Evolutionary conservation across 2,888 invertebrate species (phyloP), one percentile per base, ranked within the genome.

Genomic region (Elegia similella): DNA sequence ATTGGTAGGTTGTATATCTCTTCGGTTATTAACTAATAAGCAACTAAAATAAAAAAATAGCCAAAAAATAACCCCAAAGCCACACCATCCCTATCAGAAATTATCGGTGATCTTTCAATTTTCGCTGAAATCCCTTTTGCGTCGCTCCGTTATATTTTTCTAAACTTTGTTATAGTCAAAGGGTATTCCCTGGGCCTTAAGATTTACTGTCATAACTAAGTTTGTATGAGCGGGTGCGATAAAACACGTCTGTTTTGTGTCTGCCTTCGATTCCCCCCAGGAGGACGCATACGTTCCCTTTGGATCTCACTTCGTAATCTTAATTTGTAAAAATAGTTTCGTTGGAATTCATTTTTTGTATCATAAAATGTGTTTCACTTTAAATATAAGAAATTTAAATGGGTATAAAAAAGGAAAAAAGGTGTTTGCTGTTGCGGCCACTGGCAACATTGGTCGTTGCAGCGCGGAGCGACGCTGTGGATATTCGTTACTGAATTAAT

Each of bases 141-240:
- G 50, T 50, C 50, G 50, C 34, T 53, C 15, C 30, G 53, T 53
- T 53, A 53, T 43, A 53, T 53, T 53, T 53, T 53, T 43, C 53
- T 43, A 42, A 53, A 53, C 53, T 53, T 53, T 53, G 53, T 53
- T 53, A 43, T 43, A 50, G 50, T 50, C 50, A 50, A 50, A 50
- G 54, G 55, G 48, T 56, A 56, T 56, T 56, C 56, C 56, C 55
- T 42, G 7, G 47, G 32, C 47, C 47, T 23, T 52, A 54, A 58
- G 60, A 58, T 55, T 60, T 60, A 58, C 58, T 55, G 67, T 67
- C 67, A 58, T 64, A 67, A 56, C 66, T 71, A 74, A 72, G 69
- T 71, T 73, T 62, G 60, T 69, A 65, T 70, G 74, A 72, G 57
- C 66, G 73, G 67, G 69, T 67, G 74, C 72, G 69, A 75, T 74